These are phyloP conservation scores for Scaptomyza reducta DNA, from an alignment of 2,888 invertebrate species.

Conservation along the genomic window DNA sequence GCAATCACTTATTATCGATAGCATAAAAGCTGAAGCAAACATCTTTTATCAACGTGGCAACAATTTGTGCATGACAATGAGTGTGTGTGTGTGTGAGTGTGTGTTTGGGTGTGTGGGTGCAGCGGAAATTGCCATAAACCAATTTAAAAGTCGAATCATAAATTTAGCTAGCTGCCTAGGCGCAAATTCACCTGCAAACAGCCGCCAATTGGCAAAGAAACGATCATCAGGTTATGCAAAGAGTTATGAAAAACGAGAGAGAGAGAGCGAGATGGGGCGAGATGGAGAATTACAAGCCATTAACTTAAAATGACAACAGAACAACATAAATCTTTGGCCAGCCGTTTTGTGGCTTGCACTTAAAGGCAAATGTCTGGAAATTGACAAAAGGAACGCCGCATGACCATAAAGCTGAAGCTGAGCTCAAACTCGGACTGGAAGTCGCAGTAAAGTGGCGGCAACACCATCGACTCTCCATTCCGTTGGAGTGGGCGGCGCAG, in stretches of 20 bases:
- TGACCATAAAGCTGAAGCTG: conserved; percentile 36
- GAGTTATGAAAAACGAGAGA: conserved; percentile 54
- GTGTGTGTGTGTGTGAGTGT: conserved; percentile 13
- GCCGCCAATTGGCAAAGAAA: conserved; percentile 43
- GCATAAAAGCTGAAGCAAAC: not conserved
- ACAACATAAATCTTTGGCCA: conserved; percentile 78
- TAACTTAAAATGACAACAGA: conserved; percentile 81
- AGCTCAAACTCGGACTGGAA: conserved; percentile 6
- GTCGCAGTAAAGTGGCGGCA: conserved; percentile 19
- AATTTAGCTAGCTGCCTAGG: conserved; percentile 53
- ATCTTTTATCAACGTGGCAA: not conserved
- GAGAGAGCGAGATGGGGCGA: conserved; percentile 7
- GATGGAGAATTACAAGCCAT: conserved; percentile 76
- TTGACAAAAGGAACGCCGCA: conserved; percentile 68
- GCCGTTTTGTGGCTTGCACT: conserved; percentile 54
- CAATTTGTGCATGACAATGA: not conserved
- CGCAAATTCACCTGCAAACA: conserved; percentile 64
- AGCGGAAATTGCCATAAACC: conserved; percentile 66
- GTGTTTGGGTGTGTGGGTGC: conserved; percentile 29
- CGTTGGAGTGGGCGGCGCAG: conserved; percentile 53
- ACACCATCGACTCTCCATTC: conserved; percentile 3
- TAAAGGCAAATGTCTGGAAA: conserved; percentile 70
- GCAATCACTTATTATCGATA: conserved; percentile 24
- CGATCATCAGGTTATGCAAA: conserved; percentile 58
- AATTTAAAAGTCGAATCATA: conserved; percentile 68